Base-by-base conservation (phyloP, 2,797 vertebrate species). In the Cirrhinus mrigala region DNA sequence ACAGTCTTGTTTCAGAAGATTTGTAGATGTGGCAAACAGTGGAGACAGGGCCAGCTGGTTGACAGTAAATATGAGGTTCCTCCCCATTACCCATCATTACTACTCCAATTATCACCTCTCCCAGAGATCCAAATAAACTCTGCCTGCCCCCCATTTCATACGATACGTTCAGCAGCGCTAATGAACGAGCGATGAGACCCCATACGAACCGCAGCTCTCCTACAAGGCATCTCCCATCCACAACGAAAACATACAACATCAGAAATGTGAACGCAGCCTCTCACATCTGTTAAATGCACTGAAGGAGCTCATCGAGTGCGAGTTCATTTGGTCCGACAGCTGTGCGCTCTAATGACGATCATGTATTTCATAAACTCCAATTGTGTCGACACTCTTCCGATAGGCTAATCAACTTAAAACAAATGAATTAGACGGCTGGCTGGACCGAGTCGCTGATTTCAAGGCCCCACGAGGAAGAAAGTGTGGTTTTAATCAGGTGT, bases 71-170 rank as follows among this genome's bases (percentile, higher is more conserved):
- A 92, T 88, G 85, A 89, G 87, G 90, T 84, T 82, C 81, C 89
- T 89, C 81, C 83, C 92, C 92, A 93, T 94, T 93, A 93, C 91
- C 89, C 88, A 85, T 83, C 90, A 92, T 89, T 93, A 93, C 91
- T 90, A 92, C 92, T 91, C 93, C 94, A 95, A 95, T 94, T 94
- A 94, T 92, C 91, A 86, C 90, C 62, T 86, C 88, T 76, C 75
- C 80, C 44, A 60, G 82, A 86, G 84, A 81, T 74, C 78, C 85
- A 85, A 86, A 88, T 84, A 85, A 86, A 85, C 86, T 87, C 76
- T 82, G 33, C 81, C 77, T 62, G 83, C 69, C 40, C 84, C 73
- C 68, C 84, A 79, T 86, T 68, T 87, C 77, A 87, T 74, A 87
- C 58, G 48, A 24, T 69, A 70, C 9, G 73, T 74, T 68, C 50